These are phyloP conservation scores for Tromatobia lineatoria DNA, from an alignment of 2,888 invertebrate species.

Conservation along the genomic window DNA sequence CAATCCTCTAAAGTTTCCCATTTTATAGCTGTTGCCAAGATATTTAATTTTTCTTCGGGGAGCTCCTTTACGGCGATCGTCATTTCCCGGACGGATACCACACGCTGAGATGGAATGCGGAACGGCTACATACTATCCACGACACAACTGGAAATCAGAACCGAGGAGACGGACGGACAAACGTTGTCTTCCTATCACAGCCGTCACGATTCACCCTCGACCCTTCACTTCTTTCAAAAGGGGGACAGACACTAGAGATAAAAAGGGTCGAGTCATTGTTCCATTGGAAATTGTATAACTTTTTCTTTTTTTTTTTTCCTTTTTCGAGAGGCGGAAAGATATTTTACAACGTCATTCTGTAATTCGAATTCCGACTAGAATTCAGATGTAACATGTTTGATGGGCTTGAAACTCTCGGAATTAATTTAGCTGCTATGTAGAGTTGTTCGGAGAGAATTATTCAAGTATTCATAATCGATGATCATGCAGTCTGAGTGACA, in stretches of 20 bases:
- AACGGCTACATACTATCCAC: conserved; percentile 44
- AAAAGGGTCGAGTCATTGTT: background rate
- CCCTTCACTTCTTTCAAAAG: background rate
- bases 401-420: background rate
- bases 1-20: conserved; percentile 77
- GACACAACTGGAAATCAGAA: conserved; percentile 27
- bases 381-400: background rate
- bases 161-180: conserved; percentile 2
- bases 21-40: conserved; percentile 80
- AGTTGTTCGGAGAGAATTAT: background rate
- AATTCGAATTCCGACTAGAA: background rate
- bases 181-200: background rate
- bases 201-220: background rate
- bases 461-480: background rate
- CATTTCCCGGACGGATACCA: conserved; percentile 61
- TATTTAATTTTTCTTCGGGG: conserved; percentile 81
- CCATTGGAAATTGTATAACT: background rate
- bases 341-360: background rate
- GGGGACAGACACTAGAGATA: background rate
- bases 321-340: too few relatives aligned
- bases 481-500: background rate
- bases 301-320: too few relatives aligned
- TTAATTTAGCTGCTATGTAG: background rate
- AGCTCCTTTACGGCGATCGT: conserved; percentile 76
- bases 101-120: conserved; percentile 40